These are phyloP conservation scores for Trididemnum nubilum DNA, from an alignment of 23 tunicate species.

Conservation along the genomic window DNA sequence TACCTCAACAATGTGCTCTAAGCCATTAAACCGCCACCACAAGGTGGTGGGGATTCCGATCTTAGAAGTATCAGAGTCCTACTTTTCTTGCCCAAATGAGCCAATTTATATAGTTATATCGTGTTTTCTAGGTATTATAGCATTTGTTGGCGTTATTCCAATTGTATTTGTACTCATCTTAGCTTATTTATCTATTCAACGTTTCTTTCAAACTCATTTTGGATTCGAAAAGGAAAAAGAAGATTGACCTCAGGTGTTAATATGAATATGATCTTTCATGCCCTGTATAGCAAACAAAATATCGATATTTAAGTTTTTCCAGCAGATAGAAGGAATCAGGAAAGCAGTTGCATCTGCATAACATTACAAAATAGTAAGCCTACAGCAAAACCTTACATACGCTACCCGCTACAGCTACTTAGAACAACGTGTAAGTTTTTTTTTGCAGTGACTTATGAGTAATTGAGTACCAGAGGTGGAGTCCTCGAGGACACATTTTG, in stretches of 20 bases:
- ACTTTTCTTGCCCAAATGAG: constrained; percentile 60
- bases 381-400: too few relatives aligned
- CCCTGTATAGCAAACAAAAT: too few relatives aligned
- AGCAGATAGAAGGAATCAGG: too few relatives aligned
- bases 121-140: constrained; percentile 46
- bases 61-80: constrained; percentile 30
- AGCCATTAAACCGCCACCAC: constrained; percentile 44
- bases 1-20: constrained; percentile 27
- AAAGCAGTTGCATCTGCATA: too few relatives aligned
- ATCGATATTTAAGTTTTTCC: too few relatives aligned
- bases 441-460: too few relatives aligned
- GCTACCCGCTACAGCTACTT: too few relatives aligned
- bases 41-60: constrained; percentile 42
- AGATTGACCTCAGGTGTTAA: background rate
- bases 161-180: constrained; percentile 32
- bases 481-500: too few relatives aligned
- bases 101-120: constrained; percentile 44
- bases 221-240: constrained; percentile 9
- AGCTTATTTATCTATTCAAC: constrained; percentile 6
- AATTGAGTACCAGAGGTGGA: too few relatives aligned
- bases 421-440: too few relatives aligned
- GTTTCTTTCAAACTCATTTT: constrained; percentile 20
- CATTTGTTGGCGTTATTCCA: constrained; percentile 54
- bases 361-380: too few relatives aligned
- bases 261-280: too few relatives aligned